Base-by-base conservation (phyloP, 2,797 vertebrate genomes). In the Aeoliscus strigatus region DNA sequence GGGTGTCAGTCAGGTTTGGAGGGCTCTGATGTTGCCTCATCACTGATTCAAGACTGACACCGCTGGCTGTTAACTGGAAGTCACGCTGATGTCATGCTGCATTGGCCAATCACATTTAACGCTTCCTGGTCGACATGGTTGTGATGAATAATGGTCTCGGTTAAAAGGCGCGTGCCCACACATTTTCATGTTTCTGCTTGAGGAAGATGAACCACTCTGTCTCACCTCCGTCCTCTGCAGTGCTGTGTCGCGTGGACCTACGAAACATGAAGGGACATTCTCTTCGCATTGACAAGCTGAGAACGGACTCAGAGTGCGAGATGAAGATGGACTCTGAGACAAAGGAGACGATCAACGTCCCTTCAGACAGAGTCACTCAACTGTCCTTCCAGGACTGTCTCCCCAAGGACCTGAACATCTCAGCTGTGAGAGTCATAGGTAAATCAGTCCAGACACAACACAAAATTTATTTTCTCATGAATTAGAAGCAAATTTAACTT, bases 361-460 rank as follows among this genome's bases (percentile, higher is more conserved):
- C 50, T 3, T 60, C 84, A 0, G 42, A 27, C 14, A 61, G 48
- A 4, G 15, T 35, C 11, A 50, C 62, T 8, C 23, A 35, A 1
- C 41, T 90, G n/a, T 49, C 59, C n/a, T 86, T 86, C 57, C 73
- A 74, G 62, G 66, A 72, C 66, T 89, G 88, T 30, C 12, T 10
- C 5, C 51, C 68, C 9, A 34, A 48, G 21, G 80, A 89, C 4
- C 3, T 89, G 11, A 13, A 43, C 8, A 32, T 87, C 54, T 73
- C 53, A 2, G 58, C 84, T 44, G 59, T 4, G 3, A 56, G 51
- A 65, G 62, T 69, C 39, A 70, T 88, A 53, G 85, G 87, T 88
- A 75, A 71, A n/a, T n/a, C n/a, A n/a, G n/a, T n/a, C n/a, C n/a
- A n/a, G n/a, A n/a, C n/a, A n/a, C n/a, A n/a, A n/a, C n/a, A n/a